Percentiles rank a stretch among this genome's conserved stretches.
These are phyloP conservation scores for Onychomys leucogaster DNA, from an alignment of 2,797 vertebrate species.

Conservation along the genomic window DNA sequence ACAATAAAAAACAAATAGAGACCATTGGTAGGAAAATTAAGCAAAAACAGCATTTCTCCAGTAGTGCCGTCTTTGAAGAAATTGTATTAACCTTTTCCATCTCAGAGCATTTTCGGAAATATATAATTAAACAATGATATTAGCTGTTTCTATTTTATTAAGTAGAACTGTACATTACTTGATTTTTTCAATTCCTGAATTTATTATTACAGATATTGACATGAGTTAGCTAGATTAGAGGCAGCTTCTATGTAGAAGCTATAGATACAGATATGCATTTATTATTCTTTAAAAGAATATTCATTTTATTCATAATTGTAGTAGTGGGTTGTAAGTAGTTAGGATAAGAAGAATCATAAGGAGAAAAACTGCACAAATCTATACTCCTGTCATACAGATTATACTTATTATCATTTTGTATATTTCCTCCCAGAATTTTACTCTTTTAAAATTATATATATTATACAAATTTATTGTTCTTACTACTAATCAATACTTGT, in stretches of 20 bases:
- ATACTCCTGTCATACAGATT: background rate
- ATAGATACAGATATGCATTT: background rate
- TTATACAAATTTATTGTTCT: background rate
- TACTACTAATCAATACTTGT: constrained; percentile 1
- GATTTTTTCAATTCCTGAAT: constrained; percentile 43
- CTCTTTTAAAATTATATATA: constrained; percentile 9
- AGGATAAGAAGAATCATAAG: constrained; percentile 29
- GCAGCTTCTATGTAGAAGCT: background rate
- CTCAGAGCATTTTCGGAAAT: background rate
- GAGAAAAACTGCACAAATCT: background rate
- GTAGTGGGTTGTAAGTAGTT: background rate
- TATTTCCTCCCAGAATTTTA: constrained; percentile 43
- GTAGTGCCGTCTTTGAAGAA: constrained; percentile 40
- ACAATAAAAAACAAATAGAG: constrained; percentile 1
- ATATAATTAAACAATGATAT: constrained; percentile 42
- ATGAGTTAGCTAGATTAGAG: background rate
- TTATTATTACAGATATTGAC: constrained; percentile 48
- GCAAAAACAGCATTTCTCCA: constrained; percentile 34
- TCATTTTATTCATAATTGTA: constrained; percentile 40
- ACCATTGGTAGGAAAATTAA: background rate
- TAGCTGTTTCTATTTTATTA: constrained; percentile 44
- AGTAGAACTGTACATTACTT: constrained; percentile 1
- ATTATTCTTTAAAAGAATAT: constrained; percentile 8
- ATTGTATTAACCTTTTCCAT: background rate
- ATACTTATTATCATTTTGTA: background rate